Evolutionary conservation across 1,140 invertebrate species (phyloP).

Genomic region (Cryptotermes secundus): DNA sequence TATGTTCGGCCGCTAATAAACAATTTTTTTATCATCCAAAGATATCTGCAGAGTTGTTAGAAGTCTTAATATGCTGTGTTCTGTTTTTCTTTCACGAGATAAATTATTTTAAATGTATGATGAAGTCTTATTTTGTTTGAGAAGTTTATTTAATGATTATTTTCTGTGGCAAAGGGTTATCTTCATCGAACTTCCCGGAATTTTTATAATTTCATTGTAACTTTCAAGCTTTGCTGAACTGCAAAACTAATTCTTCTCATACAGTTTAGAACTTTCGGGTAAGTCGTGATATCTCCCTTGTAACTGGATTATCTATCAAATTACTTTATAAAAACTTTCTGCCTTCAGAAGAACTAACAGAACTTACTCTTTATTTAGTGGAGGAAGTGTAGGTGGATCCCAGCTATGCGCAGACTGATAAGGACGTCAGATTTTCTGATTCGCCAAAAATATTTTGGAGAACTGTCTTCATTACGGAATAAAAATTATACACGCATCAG

Average conservation of each 20-base stretch:
- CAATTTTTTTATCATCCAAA: no score
- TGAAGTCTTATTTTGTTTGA: background rate
- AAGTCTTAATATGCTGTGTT: no score
- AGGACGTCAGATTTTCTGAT: no score
- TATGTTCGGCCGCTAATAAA: no score
- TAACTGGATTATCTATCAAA: background rate
- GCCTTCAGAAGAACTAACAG: background rate
- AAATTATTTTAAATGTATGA: background rate
- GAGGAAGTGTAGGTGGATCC: background rate
- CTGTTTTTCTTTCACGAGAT: no score
- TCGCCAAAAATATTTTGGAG: no score
- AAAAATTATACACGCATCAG: no score
- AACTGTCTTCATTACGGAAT: no score
- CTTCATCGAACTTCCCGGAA: background rate
- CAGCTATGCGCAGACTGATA: background rate
- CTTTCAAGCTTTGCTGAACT: background rate
- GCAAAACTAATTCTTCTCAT: background rate
- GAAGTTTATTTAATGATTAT: background rate
- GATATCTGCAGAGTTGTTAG: no score
- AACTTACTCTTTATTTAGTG: background rate
- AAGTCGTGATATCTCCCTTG: background rate
- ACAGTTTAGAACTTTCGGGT: background rate
- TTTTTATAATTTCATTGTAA: background rate
- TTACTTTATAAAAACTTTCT: background rate
- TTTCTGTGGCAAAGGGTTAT: background rate